Evolutionary conservation across 2,113 vertebrate species (phyloP).

Genomic region (Eulacestoma nigropectus): DNA sequence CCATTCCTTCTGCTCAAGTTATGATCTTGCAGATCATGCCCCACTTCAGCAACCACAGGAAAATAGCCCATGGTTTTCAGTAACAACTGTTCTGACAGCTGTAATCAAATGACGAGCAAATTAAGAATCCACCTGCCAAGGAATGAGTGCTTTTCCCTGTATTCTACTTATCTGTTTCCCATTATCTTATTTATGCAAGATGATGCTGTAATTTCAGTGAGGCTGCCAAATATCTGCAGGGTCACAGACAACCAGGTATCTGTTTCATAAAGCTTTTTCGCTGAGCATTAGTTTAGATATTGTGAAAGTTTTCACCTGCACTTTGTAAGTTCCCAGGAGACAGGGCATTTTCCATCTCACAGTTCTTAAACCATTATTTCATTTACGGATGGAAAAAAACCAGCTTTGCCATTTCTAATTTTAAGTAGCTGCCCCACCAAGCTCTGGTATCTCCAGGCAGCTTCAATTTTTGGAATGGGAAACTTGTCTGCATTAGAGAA

Average conservation of each 20-base stretch:
- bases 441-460: not conserved
- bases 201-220: not conserved
- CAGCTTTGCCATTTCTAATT: not conserved
- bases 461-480: not conserved
- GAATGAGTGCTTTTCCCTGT: not conserved
- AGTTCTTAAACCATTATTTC: not conserved
- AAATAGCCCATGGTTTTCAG: not conserved
- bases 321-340: not conserved
- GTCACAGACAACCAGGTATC: not conserved
- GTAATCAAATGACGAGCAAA: not conserved
- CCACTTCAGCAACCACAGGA: not conserved
- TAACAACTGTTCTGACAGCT: not conserved
- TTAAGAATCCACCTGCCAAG: not conserved
- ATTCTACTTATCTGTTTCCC: not conserved
- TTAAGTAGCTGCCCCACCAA: not conserved
- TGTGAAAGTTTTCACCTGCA: not conserved
- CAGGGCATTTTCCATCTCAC: not conserved
- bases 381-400: not conserved
- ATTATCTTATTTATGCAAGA: not conserved
- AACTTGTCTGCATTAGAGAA: not conserved
- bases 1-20: not conserved
- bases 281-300: not conserved
- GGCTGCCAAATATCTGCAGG: not conserved
- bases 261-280: not conserved
- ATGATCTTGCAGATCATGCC: not conserved